phyloP scores from a whole-genome alignment of 2,888 invertebrate species.

The Ophion ventricosus region DNA sequence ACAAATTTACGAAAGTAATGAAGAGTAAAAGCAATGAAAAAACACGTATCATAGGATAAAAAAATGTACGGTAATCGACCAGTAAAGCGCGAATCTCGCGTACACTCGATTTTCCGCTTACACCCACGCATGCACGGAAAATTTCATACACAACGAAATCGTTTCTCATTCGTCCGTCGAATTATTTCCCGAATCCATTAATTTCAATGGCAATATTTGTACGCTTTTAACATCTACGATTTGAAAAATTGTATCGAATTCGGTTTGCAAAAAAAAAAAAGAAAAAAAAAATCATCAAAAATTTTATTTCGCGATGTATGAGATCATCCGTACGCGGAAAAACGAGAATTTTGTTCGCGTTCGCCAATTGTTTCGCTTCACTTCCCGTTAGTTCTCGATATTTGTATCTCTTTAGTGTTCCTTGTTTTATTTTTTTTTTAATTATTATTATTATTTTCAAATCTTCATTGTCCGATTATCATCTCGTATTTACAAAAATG shows the following conservation, averaged over 20 bases:
- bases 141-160: conserved; percentile 1
- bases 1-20: conserved; percentile 52
- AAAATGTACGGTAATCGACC: conserved; percentile 45
- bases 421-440: conserved; percentile 9
- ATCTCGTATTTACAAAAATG: conserved; percentile 65
- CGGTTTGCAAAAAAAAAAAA: not conserved
- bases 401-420: conserved; percentile 23
- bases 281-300: too few species aligned
- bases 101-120: not conserved
- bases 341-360: not conserved
- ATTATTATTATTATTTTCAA: conserved; percentile 3
- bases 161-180: not conserved
- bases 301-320: not conserved
- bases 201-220: not conserved
- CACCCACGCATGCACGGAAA: not conserved
- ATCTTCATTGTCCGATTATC: conserved; percentile 56
- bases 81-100: not conserved
- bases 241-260: not conserved
- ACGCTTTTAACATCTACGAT: not conserved
- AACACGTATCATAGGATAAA: conserved; percentile 46
- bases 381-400: not conserved
- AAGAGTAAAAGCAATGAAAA: conserved; percentile 40
- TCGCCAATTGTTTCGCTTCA: conserved; percentile 23
- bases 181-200: not conserved
- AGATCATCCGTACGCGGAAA: not conserved